phyloP scores from a whole-genome alignment of 2,113 vertebrate genomes.

The Paedocypris sp. region DNA sequence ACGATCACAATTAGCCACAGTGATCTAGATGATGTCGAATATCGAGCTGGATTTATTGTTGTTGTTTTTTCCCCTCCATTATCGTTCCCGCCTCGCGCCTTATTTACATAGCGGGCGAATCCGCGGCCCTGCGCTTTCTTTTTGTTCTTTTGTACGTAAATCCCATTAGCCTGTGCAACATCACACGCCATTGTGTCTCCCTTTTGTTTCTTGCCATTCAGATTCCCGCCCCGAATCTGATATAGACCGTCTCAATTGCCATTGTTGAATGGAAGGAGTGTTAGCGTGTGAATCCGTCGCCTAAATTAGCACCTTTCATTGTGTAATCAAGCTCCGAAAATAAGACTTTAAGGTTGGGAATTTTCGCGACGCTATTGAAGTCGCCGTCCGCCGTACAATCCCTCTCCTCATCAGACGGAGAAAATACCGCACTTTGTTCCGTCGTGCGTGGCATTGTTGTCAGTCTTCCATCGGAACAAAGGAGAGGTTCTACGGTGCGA shows the following conservation, averaged over 20 bases:
- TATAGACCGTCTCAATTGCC: neutral
- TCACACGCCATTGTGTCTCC: slow-evolving; percentile 3
- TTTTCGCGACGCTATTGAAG: slow-evolving; percentile 29
- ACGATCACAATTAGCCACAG: too few species aligned
- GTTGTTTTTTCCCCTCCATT: neutral
- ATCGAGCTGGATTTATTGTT: too few species aligned
- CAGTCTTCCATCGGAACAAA: slow-evolving; percentile 36
- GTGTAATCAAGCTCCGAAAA: slow-evolving; percentile 27
- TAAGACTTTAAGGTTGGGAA: slow-evolving; percentile 27
- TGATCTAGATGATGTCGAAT: too few species aligned
- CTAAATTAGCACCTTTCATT: slow-evolving; percentile 28
- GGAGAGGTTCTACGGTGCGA: slow-evolving; percentile 34
- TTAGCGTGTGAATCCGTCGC: slow-evolving; percentile 23
- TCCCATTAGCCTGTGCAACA: slow-evolving; percentile 9
- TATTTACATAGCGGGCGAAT: neutral
- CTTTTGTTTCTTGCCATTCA: slow-evolving; percentile 27
- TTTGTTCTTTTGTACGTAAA: slow-evolving; percentile 6
- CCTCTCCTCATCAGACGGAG: slow-evolving; percentile 8
- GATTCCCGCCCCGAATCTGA: neutral
- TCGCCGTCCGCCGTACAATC: slow-evolving; percentile 13
- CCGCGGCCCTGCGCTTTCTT: neutral
- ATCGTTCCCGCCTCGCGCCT: neutral
- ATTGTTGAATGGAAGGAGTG: slow-evolving; percentile 12
- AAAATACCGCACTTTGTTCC: slow-evolving; percentile 36
- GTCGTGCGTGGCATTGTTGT: slow-evolving; percentile 35